Base-by-base conservation (phyloP, 2,113 vertebrate genomes). In the Aegotheles bennettii region DNA sequence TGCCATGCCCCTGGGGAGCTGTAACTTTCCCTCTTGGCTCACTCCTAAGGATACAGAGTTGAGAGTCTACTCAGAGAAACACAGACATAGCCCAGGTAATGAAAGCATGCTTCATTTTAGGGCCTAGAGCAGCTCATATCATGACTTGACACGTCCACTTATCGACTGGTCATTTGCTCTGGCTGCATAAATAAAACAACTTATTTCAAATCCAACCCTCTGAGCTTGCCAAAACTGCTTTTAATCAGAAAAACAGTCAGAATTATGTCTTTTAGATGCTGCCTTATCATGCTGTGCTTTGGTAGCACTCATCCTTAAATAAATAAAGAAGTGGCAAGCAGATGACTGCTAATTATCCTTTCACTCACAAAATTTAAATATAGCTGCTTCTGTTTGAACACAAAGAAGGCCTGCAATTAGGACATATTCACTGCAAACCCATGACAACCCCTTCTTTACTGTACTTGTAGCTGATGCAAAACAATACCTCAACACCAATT, bases 301-400 rank as follows among this genome's bases (percentile, higher is more conserved):
- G 57, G 15, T 47, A 85, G 38, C 15, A 7, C 25, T 42, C 28
- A 6, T 29, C 14, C n/a, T 60, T 89, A 71, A 88, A 84, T 60
- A 56, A 78, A 93, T 65, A 33, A 64, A 83, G 76, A 56, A 61
- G 25, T 14, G 50, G 45, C 76, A 89, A 73, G 54, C 18, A 85
- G 57, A 69, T 59, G 68, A 87, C 43, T 93, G 45, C 21, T 85
- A 91, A 91, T 96, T 94, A 84, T 85, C 75, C 38, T 59, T 87
- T 96, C 80, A 31, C 48, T 93, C 26, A 65, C 12, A 7, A 65
- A 80, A 43, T 81, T 87, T 90, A 94, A 93, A 83, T 85, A 86
- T 81, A 94, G 70, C 74, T 88, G 65, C 50, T 29, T 48, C 48
- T 91, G 84, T 95, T 78, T 90, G 74, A 92, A 89, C 61, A 90